Conservation (phyloP, 2,888 invertebrate genomes). For the Drosophila algonquin region DNA sequence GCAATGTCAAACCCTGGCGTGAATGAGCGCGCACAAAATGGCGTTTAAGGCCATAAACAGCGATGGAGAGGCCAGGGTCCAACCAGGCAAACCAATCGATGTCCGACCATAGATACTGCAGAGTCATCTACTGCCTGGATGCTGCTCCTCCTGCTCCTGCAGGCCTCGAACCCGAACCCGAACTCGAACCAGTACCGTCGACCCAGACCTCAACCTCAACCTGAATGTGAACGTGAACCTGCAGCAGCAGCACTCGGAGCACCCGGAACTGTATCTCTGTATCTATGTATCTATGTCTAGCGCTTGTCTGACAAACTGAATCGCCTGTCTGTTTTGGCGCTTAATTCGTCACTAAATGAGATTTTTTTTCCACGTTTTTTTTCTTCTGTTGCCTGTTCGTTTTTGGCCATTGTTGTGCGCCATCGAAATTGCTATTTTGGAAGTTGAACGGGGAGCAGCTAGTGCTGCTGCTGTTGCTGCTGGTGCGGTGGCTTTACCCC, state of each 20-base stretch:
- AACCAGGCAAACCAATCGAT: slow-evolving; percentile 72
- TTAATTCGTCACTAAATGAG: slow-evolving; percentile 83
- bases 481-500: slow-evolving; percentile 33
- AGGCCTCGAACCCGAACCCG: slow-evolving; percentile 23
- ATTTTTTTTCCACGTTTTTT: slow-evolving; percentile 59
- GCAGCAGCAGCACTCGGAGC: slow-evolving; percentile 1
- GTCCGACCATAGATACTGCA: slow-evolving; percentile 68
- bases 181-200: slow-evolving; percentile 23
- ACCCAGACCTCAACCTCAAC: slow-evolving; percentile 20
- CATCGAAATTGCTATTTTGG: slow-evolving; percentile 62
- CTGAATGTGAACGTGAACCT: neutral
- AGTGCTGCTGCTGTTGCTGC: slow-evolving; percentile 17
- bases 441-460: slow-evolving; percentile 33
- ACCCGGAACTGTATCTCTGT: slow-evolving; percentile 11
- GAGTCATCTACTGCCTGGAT: slow-evolving; percentile 52
- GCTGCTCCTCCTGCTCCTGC: slow-evolving; percentile 58
- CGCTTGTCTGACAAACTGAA: slow-evolving; percentile 72
- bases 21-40: slow-evolving; percentile 76
- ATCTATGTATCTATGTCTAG: slow-evolving; percentile 41
- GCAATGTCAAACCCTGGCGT: slow-evolving; percentile 58
- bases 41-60: slow-evolving; percentile 78
- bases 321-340: slow-evolving; percentile 80
- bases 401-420: slow-evolving; percentile 50
- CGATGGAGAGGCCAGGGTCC: slow-evolving; percentile 27
- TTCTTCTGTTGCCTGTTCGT: slow-evolving; percentile 28